Conservation (phyloP, 2,888 invertebrate genomes). For the Smittia sp. region DNA sequence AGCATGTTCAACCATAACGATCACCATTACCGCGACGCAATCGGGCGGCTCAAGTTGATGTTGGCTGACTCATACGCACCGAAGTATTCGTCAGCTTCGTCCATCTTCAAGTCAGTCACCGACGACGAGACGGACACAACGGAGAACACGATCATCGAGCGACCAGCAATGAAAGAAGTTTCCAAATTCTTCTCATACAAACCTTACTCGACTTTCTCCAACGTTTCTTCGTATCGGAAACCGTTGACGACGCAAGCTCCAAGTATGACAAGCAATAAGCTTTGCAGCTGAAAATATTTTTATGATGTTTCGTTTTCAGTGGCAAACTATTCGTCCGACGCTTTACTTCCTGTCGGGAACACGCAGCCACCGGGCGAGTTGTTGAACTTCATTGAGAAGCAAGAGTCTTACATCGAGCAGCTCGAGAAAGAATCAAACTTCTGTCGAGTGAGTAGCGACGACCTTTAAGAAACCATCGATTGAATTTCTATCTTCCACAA, state of each 20-base stretch:
- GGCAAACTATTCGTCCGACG: background rate
- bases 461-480: conserved; percentile 26
- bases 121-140: conserved; percentile 61
- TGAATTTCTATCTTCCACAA: conserved; percentile 46
- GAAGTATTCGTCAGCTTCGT: conserved; percentile 45
- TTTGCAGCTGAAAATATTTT: background rate
- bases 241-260: conserved; percentile 12
- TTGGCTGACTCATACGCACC: conserved; percentile 73
- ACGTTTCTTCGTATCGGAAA: conserved; percentile 11
- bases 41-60: conserved; percentile 72
- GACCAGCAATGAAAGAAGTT: conserved; percentile 53
- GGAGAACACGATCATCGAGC: conserved; percentile 46
- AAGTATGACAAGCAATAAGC: conserved; percentile 4
- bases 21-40: conserved; percentile 79
- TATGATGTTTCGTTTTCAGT: background rate
- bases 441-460: conserved; percentile 61
- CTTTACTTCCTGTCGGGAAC: conserved; percentile 39
- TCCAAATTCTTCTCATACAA: conserved; percentile 51
- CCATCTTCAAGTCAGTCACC: conserved; percentile 45
- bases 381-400: conserved; percentile 76
- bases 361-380: conserved; percentile 64
- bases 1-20: conserved; percentile 77
- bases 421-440: conserved; percentile 80
- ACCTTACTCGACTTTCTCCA: conserved; percentile 23
- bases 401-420: conserved; percentile 84